Conservation (phyloP, 1,140 invertebrate genomes). For the Dermatophagoides farinae region DNA sequence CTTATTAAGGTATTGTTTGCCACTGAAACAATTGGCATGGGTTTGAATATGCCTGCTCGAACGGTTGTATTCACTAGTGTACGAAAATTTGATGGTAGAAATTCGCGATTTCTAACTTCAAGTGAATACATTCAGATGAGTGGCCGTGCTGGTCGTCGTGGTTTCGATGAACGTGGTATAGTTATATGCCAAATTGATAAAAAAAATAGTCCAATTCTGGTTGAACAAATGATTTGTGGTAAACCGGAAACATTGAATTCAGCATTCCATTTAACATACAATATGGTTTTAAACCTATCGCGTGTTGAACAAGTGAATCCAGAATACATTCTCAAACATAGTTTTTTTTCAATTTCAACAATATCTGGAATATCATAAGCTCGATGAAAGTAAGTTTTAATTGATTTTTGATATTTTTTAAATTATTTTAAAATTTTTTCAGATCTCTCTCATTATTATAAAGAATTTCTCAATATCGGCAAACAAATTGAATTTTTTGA, state of each 20-base stretch:
- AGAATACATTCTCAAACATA: conserved; percentile 94
- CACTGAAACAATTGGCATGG: conserved; percentile 18
- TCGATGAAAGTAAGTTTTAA: conserved; percentile 49
- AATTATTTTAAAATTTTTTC: conserved; percentile 9
- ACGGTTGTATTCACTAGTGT: conserved; percentile 90
- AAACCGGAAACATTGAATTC: conserved; percentile 84
- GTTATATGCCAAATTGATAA: conserved; percentile 98
- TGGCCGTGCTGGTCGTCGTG: conserved; percentile 84
- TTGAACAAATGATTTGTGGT: conserved; percentile 61
- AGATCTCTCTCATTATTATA: conserved; percentile 28
- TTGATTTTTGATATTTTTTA: conserved; percentile 8
- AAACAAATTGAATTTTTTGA: conserved; percentile 63
- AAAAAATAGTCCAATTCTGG: conserved; percentile 65
- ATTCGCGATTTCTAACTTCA: conserved; percentile 76
- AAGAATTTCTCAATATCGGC: conserved; percentile 30
- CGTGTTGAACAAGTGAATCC: conserved; percentile 97
- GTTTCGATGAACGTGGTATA: conserved; percentile 85
- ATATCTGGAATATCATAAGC: conserved; percentile 71
- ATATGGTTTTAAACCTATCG: conserved; percentile 94
- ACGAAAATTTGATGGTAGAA: conserved; percentile 94
- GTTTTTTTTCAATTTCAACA: conserved; percentile 99
- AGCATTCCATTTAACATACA: conserved; percentile 96
- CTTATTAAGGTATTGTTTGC: conserved; percentile 47
- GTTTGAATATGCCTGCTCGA: conserved; percentile 38
- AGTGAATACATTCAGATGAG: conserved; percentile 99